Evolutionary conservation across 2,113 vertebrate species (phyloP).

Genomic region (Nicator chloris): DNA sequence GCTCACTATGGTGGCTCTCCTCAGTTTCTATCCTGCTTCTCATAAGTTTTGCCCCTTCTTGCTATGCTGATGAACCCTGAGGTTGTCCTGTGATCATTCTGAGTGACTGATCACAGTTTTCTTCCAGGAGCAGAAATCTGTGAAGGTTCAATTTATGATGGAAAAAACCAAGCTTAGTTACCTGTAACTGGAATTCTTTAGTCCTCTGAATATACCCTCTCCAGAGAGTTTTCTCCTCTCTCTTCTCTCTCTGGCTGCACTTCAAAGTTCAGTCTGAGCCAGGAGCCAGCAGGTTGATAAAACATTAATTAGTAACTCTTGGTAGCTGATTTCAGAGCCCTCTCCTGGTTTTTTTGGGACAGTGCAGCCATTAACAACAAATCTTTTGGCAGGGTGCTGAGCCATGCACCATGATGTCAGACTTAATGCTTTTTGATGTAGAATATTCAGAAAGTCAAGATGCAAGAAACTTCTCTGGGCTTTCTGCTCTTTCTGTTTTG

Average conservation of each 20-base stretch:
- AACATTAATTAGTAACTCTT: background rate
- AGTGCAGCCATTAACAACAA: background rate
- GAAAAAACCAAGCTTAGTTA: background rate
- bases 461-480: background rate
- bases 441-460: conserved; percentile 10
- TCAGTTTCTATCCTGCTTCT: background rate
- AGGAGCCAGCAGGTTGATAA: background rate
- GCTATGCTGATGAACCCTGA: background rate
- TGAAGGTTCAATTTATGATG: background rate
- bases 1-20: background rate
- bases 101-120: background rate
- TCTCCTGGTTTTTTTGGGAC: background rate
- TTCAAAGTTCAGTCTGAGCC: conserved; percentile 34
- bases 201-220: background rate
- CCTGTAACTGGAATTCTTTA: background rate
- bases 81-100: background rate
- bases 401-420: conserved; percentile 44
- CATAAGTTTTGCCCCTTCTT: background rate
- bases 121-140: background rate
- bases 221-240: background rate
- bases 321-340: background rate
- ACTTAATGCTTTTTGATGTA: conserved; percentile 29
- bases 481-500: background rate
- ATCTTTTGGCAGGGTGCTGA: conserved; percentile 7
- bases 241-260: background rate